phyloP scores from a whole-genome alignment of 2,113 vertebrate genomes.

The Etheostoma cragini region DNA sequence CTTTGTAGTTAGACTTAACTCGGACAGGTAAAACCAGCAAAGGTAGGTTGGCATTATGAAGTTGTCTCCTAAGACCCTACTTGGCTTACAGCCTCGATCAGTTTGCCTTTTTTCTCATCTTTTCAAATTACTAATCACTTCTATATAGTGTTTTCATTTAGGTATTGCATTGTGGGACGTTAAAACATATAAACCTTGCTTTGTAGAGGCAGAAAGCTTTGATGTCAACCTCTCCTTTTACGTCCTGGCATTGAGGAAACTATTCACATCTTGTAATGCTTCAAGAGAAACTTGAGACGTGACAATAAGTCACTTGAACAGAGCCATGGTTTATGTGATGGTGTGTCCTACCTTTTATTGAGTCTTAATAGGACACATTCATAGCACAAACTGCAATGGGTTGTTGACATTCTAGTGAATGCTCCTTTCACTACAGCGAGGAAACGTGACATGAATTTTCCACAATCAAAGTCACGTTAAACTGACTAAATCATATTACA shows the following conservation, averaged over 20 bases:
- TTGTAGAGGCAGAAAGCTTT: constrained; percentile 34
- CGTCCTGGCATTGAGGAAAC: constrained; percentile 34
- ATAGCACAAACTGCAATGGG: constrained; percentile 40
- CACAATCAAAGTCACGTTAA: constrained; percentile 46
- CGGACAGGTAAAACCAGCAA: constrained; percentile 2
- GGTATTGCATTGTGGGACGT: background rate
- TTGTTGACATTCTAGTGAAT: constrained; percentile 51
- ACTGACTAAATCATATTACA: constrained; percentile 65
- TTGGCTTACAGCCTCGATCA: background rate
- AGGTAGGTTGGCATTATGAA: background rate
- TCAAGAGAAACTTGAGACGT: constrained; percentile 45
- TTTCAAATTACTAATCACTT: background rate
- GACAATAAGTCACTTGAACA: constrained; percentile 36
- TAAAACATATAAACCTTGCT: constrained; percentile 11
- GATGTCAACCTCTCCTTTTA: constrained; percentile 23
- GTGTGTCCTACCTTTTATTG: constrained; percentile 36
- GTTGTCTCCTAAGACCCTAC: background rate
- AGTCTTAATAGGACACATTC: constrained; percentile 56
- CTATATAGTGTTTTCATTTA: background rate
- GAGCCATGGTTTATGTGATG: constrained; percentile 50
- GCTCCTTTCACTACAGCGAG: constrained; percentile 24
- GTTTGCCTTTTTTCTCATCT: background rate
- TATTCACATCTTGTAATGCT: constrained; percentile 37
- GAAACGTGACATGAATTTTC: constrained; percentile 45
- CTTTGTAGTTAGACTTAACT: constrained; percentile 1